Conservation (phyloP, 2,888 invertebrate genomes). For the Cephalotes varians region DNA sequence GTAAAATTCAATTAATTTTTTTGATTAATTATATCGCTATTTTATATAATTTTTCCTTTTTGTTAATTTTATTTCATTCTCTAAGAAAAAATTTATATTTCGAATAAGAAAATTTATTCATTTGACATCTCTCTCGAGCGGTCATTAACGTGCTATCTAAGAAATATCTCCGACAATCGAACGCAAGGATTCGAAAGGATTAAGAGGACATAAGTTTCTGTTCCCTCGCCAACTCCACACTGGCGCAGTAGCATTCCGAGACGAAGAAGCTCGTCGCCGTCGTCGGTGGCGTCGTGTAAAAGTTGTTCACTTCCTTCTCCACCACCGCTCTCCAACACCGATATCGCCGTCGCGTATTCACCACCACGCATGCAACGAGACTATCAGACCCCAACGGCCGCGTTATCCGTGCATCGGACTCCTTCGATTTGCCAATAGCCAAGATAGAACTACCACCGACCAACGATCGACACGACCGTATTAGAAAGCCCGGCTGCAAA, state of each 20-base stretch:
- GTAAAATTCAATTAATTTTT: neutral
- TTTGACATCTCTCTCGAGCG: constrained; percentile 1
- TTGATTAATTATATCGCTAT: neutral
- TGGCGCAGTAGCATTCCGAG: constrained; percentile 42
- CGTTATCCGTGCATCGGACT: constrained; percentile 16
- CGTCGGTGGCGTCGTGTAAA: constrained; percentile 35
- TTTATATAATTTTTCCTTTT: neutral
- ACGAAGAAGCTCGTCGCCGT: constrained; percentile 33
- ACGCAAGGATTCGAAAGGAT: constrained; percentile 29
- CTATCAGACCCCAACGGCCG: constrained; percentile 14
- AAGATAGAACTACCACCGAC: constrained; percentile 11
- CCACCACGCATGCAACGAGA: constrained; percentile 15
- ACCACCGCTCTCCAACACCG: neutral
- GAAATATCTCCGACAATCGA: constrained; percentile 23
- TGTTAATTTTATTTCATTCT: neutral
- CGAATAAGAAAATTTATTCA: neutral
- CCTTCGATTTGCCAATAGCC: constrained; percentile 45
- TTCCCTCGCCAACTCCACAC: neutral
- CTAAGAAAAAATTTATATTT: neutral
- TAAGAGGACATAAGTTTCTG: constrained; percentile 32
- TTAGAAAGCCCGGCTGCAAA: constrained; percentile 40
- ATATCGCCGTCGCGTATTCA: neutral
- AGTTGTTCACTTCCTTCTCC: constrained; percentile 41
- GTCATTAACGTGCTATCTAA: constrained; percentile 12
- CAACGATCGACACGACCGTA: constrained; percentile 8